Conservation (phyloP, 2,888 invertebrate species). For the Strigamia transsilvanica region DNA sequence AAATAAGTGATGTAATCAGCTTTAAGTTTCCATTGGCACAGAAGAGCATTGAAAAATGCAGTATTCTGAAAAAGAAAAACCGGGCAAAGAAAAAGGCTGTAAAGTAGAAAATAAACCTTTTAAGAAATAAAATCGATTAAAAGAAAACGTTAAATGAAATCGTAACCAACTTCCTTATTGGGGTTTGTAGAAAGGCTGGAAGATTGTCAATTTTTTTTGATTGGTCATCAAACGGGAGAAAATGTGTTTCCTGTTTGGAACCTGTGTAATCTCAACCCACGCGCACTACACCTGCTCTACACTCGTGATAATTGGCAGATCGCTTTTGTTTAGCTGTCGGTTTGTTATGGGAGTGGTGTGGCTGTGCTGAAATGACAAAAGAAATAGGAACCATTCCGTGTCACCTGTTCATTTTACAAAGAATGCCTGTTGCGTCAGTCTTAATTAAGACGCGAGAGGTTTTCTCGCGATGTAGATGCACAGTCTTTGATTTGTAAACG, state of each 20-base stretch:
- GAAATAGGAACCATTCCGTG: neutral
- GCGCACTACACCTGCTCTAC: neutral
- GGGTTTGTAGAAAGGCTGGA: neutral
- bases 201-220: neutral
- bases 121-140: neutral
- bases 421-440: slow-evolving; percentile 14
- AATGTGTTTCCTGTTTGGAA: slow-evolving; percentile 6
- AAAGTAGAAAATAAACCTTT: neutral
- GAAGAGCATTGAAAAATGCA: neutral
- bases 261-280: neutral
- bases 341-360: slow-evolving; percentile 8
- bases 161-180: neutral
- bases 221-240: neutral
- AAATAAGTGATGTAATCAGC: neutral
- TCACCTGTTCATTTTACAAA: neutral
- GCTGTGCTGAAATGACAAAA: neutral
- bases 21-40: slow-evolving; percentile 1
- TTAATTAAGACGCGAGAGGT: slow-evolving; percentile 13
- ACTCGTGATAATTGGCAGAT: neutral
- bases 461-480: neutral
- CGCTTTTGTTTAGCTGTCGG: slow-evolving; percentile 2
- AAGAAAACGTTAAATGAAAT: neutral
- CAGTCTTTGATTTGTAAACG: neutral
- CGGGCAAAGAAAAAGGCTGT: neutral
- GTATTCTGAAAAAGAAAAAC: slow-evolving; percentile 1